Conservation (phyloP, 2,888 invertebrate genomes). For the Gibbula magus region DNA sequence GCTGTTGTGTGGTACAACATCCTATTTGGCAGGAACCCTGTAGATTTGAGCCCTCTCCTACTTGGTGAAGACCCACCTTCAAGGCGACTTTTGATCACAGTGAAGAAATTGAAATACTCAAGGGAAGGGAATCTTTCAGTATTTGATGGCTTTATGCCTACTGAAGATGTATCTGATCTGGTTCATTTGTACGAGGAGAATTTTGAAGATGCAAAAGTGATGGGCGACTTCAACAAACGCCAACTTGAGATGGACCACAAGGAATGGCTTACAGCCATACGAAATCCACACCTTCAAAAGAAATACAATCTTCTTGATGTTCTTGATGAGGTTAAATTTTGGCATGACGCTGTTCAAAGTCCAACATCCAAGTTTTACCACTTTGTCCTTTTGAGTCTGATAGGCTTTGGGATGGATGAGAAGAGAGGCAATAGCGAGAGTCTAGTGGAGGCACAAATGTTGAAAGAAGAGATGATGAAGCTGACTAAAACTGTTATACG, state of each 20-base stretch:
- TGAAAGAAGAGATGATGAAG: slow-evolving; percentile 41
- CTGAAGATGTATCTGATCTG: slow-evolving; percentile 37
- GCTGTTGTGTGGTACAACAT: slow-evolving; percentile 42
- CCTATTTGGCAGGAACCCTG: slow-evolving; percentile 37
- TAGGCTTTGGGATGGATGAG: slow-evolving; percentile 45
- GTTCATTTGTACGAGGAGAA: slow-evolving; percentile 44
- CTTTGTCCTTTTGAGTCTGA: slow-evolving; percentile 46
- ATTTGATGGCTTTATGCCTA: slow-evolving; percentile 30
- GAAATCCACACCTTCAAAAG: slow-evolving; percentile 37
- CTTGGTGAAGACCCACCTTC: slow-evolving; percentile 29
- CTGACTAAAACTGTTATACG: slow-evolving; percentile 37
- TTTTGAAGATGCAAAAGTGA: slow-evolving; percentile 34
- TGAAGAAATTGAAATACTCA: slow-evolving; percentile 44
- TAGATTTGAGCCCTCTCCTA: slow-evolving; percentile 8
- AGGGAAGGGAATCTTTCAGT: slow-evolving; percentile 29
- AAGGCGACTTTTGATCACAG: slow-evolving; percentile 39
- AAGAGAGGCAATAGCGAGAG: slow-evolving; percentile 44
- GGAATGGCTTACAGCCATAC: slow-evolving; percentile 54
- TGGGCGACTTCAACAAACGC: slow-evolving; percentile 29
- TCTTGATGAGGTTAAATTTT: slow-evolving; percentile 40
- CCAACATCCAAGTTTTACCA: slow-evolving; percentile 48
- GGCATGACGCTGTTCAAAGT: slow-evolving; percentile 43
- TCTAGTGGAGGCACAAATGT: slow-evolving; percentile 41
- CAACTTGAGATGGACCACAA: slow-evolving; percentile 49
- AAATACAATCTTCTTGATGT: slow-evolving; percentile 48